Percentiles rank a stretch among this genome's conserved stretches.
These are phyloP conservation scores for Homarus gammarus DNA, from an alignment of 2,888 invertebrate species.

Conservation along the genomic window DNA sequence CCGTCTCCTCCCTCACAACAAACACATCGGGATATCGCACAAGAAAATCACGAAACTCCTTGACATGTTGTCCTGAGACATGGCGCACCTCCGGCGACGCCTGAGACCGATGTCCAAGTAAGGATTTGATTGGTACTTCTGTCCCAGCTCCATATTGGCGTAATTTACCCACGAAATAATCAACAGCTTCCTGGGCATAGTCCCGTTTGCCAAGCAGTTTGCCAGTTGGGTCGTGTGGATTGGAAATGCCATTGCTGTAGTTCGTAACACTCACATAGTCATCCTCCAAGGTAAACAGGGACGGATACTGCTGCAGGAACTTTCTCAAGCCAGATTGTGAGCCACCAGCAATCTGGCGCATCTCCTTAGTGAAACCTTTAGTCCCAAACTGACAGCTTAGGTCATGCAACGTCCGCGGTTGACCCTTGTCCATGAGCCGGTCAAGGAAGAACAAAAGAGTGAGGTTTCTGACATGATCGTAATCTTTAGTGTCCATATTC, in stretches of 20 bases:
- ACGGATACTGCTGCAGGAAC: conserved; percentile 97
- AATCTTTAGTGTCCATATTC: conserved; percentile 93
- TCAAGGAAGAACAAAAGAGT: conserved; percentile 99
- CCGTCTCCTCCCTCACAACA: conserved; percentile 89
- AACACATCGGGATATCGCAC: conserved; percentile 91
- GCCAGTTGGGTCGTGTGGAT: conserved; percentile 74
- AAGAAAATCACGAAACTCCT: conserved; percentile 95
- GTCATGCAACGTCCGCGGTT: conserved; percentile 97
- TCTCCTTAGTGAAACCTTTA: conserved; percentile 99
- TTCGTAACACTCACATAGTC: conserved; percentile 82
- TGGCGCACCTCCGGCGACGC: conserved; percentile 98
- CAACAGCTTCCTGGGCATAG: conserved; percentile 97
- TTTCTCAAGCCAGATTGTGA: conserved; percentile 98
- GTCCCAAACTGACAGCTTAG: conserved; percentile 99
- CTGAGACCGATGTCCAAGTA: conserved; percentile 96
- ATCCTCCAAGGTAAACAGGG: conserved; percentile 95
- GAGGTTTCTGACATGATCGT: conserved; percentile 95
- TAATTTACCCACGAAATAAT: conserved; percentile 97
- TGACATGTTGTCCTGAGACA: conserved; percentile 95
- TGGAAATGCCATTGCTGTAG: conserved; percentile 72
- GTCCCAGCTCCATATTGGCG: conserved; percentile 96
- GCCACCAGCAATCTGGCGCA: conserved; percentile 90
- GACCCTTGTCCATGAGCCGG: conserved; percentile 97
- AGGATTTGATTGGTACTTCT: conserved; percentile 97
- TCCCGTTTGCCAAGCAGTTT: conserved; percentile 84